Evolutionary conservation across 1,140 invertebrate genomes (phyloP), one percentile per base, ranked within the genome.

Genomic region (Drosophila kurseongensis): DNA sequence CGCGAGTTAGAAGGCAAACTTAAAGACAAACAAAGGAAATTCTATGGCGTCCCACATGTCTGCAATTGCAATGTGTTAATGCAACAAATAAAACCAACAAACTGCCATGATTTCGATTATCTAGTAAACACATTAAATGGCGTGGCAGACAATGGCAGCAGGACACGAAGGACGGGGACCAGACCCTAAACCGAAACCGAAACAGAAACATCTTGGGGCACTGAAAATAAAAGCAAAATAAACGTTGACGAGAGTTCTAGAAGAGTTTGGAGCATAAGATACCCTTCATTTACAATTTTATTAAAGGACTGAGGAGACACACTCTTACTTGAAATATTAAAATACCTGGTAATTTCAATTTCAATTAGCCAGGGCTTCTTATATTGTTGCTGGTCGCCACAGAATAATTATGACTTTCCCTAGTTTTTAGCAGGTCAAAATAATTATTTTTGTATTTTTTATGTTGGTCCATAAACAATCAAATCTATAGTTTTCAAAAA

Each of bases 81-180:
- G 78, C 82, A 82, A 82, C 71, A 80, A 78, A 72, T 72, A 86
- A 78, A 78, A 44, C 61, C 51, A 78, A 60, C 66, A 56, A 75
- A 83, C 47, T 66, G 69, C 73, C 66, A 65, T 74, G 83, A 81
- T 76, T 79, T 86, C 83, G 83, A 86, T 86, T 88, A 86, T 86
- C 82, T 88, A 57, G 83, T 86, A 88, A 86, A 86, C 83, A 88
- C 83, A 86, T 86, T 86, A 88, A 88, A 86, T 88, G 72, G 79
- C 73, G 83, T 82, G 83, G 75, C 83, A 86, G 82, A 82, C 83
- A 78, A 83, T 83, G 78, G 57, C 52, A 60, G 29, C 42, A 61
- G 41, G 45, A 45, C 72, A 65, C 27, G 45, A 66, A 52, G 41
- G 32, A 66, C 32, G 23, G 50, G 36, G 7, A 23, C 38, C 40